Conservation (phyloP, 2,113 vertebrate genomes). For the Aldabrachelys gigantea region DNA sequence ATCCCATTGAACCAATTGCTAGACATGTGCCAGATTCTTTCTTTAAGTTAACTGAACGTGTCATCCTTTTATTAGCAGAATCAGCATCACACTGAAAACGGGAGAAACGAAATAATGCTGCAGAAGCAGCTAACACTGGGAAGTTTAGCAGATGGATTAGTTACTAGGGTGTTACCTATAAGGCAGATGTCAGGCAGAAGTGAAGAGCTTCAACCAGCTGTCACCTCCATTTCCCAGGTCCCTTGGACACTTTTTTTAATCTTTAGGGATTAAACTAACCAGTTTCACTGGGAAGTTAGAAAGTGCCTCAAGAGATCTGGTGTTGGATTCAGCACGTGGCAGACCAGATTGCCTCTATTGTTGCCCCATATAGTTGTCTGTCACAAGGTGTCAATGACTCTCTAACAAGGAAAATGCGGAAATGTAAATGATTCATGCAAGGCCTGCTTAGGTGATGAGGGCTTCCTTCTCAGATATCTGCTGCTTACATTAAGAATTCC, state of each 20-base stretch:
- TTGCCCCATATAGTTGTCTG: constrained; percentile 5
- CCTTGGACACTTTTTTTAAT: neutral
- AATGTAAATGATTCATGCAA: constrained; percentile 68
- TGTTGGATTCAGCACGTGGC: neutral
- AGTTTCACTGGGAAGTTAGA: neutral
- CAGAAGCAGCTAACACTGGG: neutral
- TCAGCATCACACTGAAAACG: neutral
- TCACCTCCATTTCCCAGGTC: constrained; percentile 36
- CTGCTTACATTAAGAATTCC: constrained; percentile 66
- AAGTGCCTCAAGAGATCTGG: neutral
- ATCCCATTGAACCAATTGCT: neutral
- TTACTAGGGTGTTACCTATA: neutral
- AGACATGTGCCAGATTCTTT: neutral
- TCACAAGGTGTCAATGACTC: neutral
- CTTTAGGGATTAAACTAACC: neutral
- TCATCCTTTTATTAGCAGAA: neutral
- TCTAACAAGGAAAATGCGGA: constrained; percentile 2
- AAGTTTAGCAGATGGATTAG: constrained; percentile 77
- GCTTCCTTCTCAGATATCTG: constrained; percentile 65
- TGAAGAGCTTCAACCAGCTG: constrained; percentile 73
- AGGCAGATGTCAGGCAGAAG: constrained; percentile 68
- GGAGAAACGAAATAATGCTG: neutral
- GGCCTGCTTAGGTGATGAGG: constrained; percentile 19
- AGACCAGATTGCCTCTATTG: constrained; percentile 22
- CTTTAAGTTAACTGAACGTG: neutral